Evolutionary conservation across 2,888 invertebrate genomes (phyloP), one percentile per base, ranked within the genome.

Genomic region (Encarsia formosa): DNA sequence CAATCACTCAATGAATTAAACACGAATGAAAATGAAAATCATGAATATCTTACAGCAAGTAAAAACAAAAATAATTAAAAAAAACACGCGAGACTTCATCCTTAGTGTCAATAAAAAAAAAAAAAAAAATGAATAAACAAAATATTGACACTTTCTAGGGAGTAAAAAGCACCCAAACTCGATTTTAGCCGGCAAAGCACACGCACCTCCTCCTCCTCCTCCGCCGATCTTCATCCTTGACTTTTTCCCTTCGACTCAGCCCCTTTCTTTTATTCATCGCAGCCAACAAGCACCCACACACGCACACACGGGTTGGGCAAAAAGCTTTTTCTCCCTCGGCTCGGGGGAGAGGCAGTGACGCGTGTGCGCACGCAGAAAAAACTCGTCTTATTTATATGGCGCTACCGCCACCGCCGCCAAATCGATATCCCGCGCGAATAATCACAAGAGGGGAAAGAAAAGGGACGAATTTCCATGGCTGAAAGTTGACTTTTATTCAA

Each of bases 351-450:
- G 66, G 59, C 70, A 71, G 68, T 71, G 71, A 71, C 71, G 70
- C 71, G 71, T 71, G 67, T 69, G 71, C 54, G 57, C 69, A 70
- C 70, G 69, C 69, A 68, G 71, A 65, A 70, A 71, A 53, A 71
- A 71, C 70, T 71, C 70, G 68, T 67, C 70, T 71, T 71, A 70
- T 70, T 72, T 70, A 70, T 70, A 69, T 69, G 62, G 61, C 63
- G 61, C 63, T 63, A 24, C 40, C 22, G 16, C 15, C 23, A 22
- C 20, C 8, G n/a, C 63, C 53, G 62, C 60, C 62, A 61, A 69
- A 68, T 69, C 69, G 66, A 69, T 69, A 69, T 66, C 63, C 62
- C 64, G 63, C 69, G 63, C 64, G 52, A 54, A 49, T 51, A 49
- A 51, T 53, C 52, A 41, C 34, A 22, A 22, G n/a, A 23, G 38